These are phyloP conservation scores for Synergus umbraculus DNA, from an alignment of 2,888 invertebrate species.

Conservation along the genomic window DNA sequence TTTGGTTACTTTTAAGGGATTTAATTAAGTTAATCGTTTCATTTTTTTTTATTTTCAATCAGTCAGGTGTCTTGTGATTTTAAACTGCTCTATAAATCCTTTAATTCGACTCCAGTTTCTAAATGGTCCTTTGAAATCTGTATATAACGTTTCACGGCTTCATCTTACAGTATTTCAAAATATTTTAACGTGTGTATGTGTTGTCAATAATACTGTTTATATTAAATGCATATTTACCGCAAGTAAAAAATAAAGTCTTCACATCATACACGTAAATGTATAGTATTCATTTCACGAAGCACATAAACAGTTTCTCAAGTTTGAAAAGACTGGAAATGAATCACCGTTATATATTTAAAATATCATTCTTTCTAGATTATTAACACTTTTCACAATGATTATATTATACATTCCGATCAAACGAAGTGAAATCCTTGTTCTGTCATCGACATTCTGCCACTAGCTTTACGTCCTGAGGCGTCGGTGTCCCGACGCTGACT, in stretches of 20 bases:
- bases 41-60: too few relatives aligned
- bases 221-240: not conserved
- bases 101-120: too few relatives aligned
- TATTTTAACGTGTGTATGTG: too few relatives aligned
- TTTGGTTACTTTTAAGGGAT: too few relatives aligned
- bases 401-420: constrained; percentile 49
- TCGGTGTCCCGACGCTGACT: constrained; percentile 74
- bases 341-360: not conserved
- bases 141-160: too few relatives aligned
- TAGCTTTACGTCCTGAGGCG: not conserved
- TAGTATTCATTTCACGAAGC: not conserved
- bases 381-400: not conserved
- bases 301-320: not conserved
- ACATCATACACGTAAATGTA: not conserved
- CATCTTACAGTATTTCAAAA: too few relatives aligned
- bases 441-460: constrained; percentile 10
- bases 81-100: too few relatives aligned
- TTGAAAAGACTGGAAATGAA: not conserved
- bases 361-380: not conserved
- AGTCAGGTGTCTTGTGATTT: too few relatives aligned
- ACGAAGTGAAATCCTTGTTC: constrained; percentile 58
- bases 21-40: too few relatives aligned
- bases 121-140: too few relatives aligned
- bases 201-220: too few relatives aligned
- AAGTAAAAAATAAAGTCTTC: not conserved